phyloP scores from a whole-genome alignment of 2,888 invertebrate genomes.

The Drosophila kambysellisi region DNA sequence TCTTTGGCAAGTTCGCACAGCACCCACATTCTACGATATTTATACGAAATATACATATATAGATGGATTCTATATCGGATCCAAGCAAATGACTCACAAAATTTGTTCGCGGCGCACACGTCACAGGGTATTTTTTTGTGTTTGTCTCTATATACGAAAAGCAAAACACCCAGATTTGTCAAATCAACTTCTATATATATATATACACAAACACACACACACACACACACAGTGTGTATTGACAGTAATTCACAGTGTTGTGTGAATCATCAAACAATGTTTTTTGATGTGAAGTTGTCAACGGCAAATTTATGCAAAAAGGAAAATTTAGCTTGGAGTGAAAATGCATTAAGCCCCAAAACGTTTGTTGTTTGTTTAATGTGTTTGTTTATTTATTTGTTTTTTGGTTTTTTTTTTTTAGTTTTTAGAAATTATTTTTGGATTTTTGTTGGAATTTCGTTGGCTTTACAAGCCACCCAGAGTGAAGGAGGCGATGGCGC shows the following conservation, averaged over 20 bases:
- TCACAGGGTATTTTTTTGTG: constrained; percentile 54
- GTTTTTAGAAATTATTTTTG: constrained; percentile 58
- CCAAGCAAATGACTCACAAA: constrained; percentile 46
- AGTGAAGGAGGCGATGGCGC: constrained; percentile 33
- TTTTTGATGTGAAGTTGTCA: constrained; percentile 48
- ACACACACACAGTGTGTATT: constrained; percentile 15
- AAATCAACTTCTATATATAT: constrained; percentile 39
- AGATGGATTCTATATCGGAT: constrained; percentile 6
- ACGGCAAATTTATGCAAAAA: constrained; percentile 9
- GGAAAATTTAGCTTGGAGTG: not conserved
- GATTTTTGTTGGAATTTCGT: constrained; percentile 41
- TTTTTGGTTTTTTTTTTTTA: constrained; percentile 20
- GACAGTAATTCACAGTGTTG: constrained; percentile 22
- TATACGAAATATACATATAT: constrained; percentile 5
- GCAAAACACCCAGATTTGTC: constrained; percentile 54
- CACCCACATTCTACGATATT: constrained; percentile 37
- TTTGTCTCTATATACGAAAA: not conserved
- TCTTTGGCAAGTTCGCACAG: constrained; percentile 42
- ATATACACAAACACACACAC: constrained; percentile 1
- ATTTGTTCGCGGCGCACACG: constrained; percentile 46
- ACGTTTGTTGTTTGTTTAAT: constrained; percentile 5
- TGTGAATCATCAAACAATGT: constrained; percentile 47
- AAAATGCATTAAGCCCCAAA: constrained; percentile 55
- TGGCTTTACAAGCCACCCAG: constrained; percentile 49
- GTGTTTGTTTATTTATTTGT: not conserved